Base-by-base conservation (phyloP, 37 sponge, comb jelly and placozoan genomes). In the Agelas oroides region DNA sequence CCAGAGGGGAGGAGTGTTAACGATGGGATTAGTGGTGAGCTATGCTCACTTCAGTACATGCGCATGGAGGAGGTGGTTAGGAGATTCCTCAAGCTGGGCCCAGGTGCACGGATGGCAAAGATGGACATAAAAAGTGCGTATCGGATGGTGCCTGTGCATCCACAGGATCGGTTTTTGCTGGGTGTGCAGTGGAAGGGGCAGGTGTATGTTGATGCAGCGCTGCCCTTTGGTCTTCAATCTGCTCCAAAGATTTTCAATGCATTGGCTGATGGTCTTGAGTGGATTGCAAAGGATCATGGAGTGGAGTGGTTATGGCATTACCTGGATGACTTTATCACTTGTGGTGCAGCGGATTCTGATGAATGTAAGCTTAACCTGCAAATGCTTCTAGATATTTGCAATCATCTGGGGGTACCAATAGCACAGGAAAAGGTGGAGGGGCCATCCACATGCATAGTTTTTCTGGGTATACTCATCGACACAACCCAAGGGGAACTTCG, bases 231-330 rank as follows among this genome's bases (percentile, higher is more conserved):
- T n/a, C n/a, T n/a, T n/a, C 17, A 56, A 11, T 73, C 74, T 24
- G 28, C 74, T 37, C 74, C 74, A 3, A 53, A 20, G 56, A 40
- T 73, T 28, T 73, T 73, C 27, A 70, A 5, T 15, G 74, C 74
- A 18, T 23, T 73, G 74, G 56, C 74, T 23, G 74, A 73, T 23
- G n/a, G n/a, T n/a, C n/a, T n/a, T n/a, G n/a, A n/a, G n/a, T n/a
- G n/a, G n/a, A n/a, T n/a, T n/a, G n/a, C 18, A 18, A 56, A 56
- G 58, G 58, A 56, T 56, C 58, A 56, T 56, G 15, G 58, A 56
- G 58, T 56, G 17, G 17, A 56, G 58, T 18, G 58, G 15, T 56
- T 56, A 18, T 56, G 58, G 58, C 58, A 56, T 18, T 56, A 56
- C 58, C 18, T 18, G 58, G 58, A 56, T 56, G 58, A 56, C 58